Evolutionary conservation across 64 coral and sea anemone genomes (phyloP).

Genomic region (Stylophora pistillata): DNA sequence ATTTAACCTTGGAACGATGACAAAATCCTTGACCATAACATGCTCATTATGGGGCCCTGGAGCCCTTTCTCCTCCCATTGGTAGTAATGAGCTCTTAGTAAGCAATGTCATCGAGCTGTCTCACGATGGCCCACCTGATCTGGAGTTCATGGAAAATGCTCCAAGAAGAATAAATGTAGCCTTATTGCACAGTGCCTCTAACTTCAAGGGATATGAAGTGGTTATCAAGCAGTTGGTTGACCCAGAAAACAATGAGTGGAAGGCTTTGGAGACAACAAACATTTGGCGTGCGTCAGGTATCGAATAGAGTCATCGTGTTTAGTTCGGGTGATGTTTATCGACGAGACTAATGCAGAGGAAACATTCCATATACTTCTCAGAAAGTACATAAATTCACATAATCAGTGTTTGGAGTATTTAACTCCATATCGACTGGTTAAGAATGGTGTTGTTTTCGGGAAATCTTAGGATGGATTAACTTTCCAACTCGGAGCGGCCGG

Average conservation of each 20-base stretch:
- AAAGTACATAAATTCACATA: too few relatives aligned
- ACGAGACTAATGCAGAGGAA: too few relatives aligned
- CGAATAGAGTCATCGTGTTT: too few relatives aligned
- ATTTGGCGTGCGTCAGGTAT: too few relatives aligned
- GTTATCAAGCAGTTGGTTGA: neutral
- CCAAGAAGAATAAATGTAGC: neutral
- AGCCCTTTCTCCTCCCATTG: neutral
- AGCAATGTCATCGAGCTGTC: slow-evolving; percentile 13
- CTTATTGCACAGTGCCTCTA: slow-evolving; percentile 8
- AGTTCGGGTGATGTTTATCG: too few relatives aligned
- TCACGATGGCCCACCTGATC: too few relatives aligned
- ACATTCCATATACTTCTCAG: too few relatives aligned
- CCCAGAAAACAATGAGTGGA: neutral
- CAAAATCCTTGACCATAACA: neutral
- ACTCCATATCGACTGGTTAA: too few relatives aligned
- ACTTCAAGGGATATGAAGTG: slow-evolving; percentile 9
- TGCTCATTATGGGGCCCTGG: neutral
- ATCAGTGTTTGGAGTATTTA: too few relatives aligned
- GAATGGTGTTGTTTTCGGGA: too few relatives aligned
- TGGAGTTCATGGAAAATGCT: neutral
- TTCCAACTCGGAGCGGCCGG: too few relatives aligned
- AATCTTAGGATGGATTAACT: too few relatives aligned
- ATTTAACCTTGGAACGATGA: neutral
- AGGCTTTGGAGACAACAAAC: neutral
- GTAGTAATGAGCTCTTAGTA: neutral